Conservation (phyloP, 2,797 vertebrate genomes). For the Hapalemur alaotrensis region DNA sequence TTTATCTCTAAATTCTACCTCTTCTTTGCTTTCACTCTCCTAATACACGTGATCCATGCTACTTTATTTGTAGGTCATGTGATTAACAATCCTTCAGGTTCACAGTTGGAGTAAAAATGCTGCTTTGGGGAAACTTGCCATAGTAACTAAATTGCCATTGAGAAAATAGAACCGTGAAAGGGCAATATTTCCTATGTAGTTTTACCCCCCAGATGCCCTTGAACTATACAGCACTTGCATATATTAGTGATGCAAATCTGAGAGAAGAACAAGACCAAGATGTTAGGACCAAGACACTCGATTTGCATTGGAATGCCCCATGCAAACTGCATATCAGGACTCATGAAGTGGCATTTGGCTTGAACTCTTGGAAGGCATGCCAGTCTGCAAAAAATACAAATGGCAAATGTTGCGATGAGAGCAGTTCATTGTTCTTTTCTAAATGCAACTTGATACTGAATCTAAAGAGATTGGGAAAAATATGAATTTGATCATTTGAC, state of each 20-base stretch:
- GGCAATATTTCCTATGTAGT: slow-evolving; percentile 57
- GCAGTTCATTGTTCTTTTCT: slow-evolving; percentile 50
- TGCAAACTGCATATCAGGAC: slow-evolving; percentile 52
- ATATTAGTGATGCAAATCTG: slow-evolving; percentile 64
- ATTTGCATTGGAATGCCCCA: slow-evolving; percentile 66
- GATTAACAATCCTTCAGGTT: slow-evolving; percentile 28
- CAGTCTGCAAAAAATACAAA: slow-evolving; percentile 52
- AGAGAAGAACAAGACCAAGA: slow-evolving; percentile 55
- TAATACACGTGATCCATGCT: not conserved
- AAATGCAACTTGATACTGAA: slow-evolving; percentile 53
- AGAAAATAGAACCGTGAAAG: slow-evolving; percentile 43
- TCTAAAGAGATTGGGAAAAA: slow-evolving; percentile 38
- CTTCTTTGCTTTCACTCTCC: not conserved
- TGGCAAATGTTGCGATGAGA: slow-evolving; percentile 22
- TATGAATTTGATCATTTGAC: slow-evolving; percentile 47
- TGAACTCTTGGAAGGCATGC: slow-evolving; percentile 61
- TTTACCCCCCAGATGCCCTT: slow-evolving; percentile 48
- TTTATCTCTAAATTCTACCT: slow-evolving; percentile 18
- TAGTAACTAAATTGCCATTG: slow-evolving; percentile 37
- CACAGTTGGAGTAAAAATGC: slow-evolving; percentile 42
- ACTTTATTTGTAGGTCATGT: not conserved
- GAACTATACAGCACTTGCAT: slow-evolving; percentile 45
- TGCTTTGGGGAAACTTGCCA: slow-evolving; percentile 51
- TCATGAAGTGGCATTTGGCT: slow-evolving; percentile 61
- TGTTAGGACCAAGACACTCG: slow-evolving; percentile 55